Percentiles rank a stretch among this genome's conserved stretches.
Conservation (phyloP, 2,113 vertebrate species). For the Plecturocebus donacophilus region DNA sequence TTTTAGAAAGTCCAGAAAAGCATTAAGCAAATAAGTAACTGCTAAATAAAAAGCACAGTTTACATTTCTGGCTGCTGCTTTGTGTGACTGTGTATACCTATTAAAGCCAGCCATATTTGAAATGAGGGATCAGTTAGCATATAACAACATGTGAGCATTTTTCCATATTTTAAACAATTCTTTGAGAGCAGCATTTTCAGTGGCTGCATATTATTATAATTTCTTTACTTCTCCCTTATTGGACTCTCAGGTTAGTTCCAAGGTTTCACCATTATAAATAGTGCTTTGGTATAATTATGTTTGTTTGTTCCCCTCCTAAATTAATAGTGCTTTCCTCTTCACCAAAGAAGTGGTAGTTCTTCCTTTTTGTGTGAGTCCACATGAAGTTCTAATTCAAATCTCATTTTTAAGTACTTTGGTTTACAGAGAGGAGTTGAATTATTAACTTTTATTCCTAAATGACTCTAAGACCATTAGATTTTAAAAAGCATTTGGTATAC, state of each 20-base stretch:
- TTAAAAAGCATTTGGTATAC: neutral
- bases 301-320: neutral
- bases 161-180: neutral
- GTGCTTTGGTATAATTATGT: neutral
- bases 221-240: neutral
- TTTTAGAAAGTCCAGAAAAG: neutral
- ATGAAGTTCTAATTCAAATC: neutral
- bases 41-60: neutral
- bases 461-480: neutral
- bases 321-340: neutral
- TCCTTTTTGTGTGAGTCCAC: neutral
- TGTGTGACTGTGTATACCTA: neutral
- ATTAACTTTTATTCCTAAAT: slow-evolving; percentile 29
- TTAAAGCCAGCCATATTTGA: neutral
- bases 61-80: neutral
- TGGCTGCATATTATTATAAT: neutral
- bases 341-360: neutral
- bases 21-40: neutral
- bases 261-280: neutral
- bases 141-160: neutral
- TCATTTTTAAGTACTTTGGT: neutral
- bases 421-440: neutral
- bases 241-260: neutral
- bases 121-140: neutral
- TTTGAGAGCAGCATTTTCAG: neutral